phyloP scores from a whole-genome alignment of 2,113 vertebrate genomes.

The Piaya cayana region DNA sequence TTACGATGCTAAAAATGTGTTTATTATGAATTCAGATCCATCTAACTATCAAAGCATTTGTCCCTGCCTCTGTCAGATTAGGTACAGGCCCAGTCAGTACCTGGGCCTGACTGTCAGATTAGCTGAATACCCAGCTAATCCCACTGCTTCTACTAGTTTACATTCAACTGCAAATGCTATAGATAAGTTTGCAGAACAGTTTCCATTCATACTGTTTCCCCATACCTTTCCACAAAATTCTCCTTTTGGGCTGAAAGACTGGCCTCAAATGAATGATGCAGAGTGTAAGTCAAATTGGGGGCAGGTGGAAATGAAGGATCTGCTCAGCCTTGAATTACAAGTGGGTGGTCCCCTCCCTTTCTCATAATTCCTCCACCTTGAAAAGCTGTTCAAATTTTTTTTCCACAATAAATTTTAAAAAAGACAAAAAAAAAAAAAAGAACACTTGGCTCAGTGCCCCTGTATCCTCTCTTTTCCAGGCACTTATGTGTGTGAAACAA shows the following conservation, averaged over 20 bases:
- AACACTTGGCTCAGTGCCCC: neutral
- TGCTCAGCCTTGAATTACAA: neutral
- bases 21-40: neutral
- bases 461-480: constrained; percentile 26
- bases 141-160: neutral
- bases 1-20: neutral
- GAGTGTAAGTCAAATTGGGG: neutral
- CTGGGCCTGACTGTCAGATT: too few species aligned
- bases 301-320: neutral
- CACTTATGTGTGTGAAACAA: constrained; percentile 28
- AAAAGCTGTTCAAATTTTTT: neutral
- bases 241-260: neutral
- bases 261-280: neutral
- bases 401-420: neutral
- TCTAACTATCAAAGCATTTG: neutral
- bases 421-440: neutral
- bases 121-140: neutral
- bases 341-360: neutral
- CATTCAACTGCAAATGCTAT: neutral
- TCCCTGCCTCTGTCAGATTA: neutral
- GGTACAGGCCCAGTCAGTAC: too few species aligned
- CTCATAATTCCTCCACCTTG: neutral
- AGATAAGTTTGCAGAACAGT: constrained; percentile 8
- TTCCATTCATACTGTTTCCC: neutral
- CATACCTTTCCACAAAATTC: neutral